Percentiles rank a stretch among this genome's conserved stretches.
Evolutionary conservation across 2,113 vertebrate genomes (phyloP).

Genomic region (Sceloporus undulatus): DNA sequence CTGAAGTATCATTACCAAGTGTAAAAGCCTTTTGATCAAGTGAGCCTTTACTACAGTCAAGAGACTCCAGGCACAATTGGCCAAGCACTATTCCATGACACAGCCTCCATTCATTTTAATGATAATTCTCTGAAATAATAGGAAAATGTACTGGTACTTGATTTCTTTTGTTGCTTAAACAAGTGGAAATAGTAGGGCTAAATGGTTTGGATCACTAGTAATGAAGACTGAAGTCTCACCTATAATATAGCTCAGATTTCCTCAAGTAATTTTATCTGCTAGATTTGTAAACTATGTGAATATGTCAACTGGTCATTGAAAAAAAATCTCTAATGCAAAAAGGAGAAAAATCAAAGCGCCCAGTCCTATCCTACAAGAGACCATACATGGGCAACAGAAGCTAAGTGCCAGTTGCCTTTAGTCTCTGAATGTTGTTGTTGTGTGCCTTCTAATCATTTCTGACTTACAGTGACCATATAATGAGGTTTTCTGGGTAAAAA

Average conservation of each 20-base stretch:
- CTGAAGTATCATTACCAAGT: neutral
- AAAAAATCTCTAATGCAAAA: neutral
- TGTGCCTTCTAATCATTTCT: too few species aligned
- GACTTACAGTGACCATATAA: too few species aligned
- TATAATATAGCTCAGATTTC: neutral
- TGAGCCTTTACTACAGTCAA: neutral
- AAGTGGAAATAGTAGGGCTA: slow-evolving; percentile 7
- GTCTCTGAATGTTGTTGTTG: too few species aligned
- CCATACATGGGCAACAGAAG: neutral
- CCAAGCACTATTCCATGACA: neutral
- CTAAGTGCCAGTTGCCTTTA: too few species aligned
- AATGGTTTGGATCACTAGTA: slow-evolving; percentile 18
- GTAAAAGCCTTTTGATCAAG: neutral
- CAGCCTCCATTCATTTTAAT: neutral
- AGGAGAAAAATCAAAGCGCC: neutral
- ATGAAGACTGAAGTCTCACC: neutral
- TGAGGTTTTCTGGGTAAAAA: too few species aligned
- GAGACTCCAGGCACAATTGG: slow-evolving; percentile 10
- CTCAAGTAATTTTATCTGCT: neutral
- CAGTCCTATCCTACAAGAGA: neutral
- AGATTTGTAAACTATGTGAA: slow-evolving; percentile 6
- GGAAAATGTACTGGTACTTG: neutral
- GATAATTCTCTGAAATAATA: neutral
- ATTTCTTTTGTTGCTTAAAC: neutral
- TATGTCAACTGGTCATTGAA: neutral